These are phyloP conservation scores for Athene cunicularia DNA, from an alignment of 2,113 vertebrate genomes.

Conservation along the genomic window DNA sequence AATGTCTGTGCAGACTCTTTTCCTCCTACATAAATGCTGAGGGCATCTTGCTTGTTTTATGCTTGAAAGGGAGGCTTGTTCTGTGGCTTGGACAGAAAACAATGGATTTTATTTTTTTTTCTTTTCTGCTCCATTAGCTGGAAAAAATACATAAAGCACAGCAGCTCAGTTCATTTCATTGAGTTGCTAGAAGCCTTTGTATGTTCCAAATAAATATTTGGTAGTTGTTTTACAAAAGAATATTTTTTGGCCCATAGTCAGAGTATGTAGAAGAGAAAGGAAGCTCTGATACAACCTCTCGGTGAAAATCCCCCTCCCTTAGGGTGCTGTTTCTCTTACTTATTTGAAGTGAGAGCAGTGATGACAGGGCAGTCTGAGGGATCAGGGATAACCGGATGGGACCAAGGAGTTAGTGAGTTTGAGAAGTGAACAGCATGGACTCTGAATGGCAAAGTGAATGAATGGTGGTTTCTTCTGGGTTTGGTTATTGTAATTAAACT, in stretches of 20 bases:
- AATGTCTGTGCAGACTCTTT: constrained; percentile 26
- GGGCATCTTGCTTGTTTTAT: constrained; percentile 61
- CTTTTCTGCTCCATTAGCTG: constrained; percentile 36
- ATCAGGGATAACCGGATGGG: not conserved
- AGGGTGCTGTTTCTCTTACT: not conserved
- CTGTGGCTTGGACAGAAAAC: constrained; percentile 63
- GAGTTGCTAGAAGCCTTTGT: constrained; percentile 52
- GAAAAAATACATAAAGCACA: constrained; percentile 30
- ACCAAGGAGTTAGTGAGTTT: not conserved
- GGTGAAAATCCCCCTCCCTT: not conserved
- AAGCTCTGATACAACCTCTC: not conserved
- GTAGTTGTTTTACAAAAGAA: not conserved
- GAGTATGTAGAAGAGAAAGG: not conserved
- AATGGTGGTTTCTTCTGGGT: not conserved
- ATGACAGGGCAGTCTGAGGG: not conserved
- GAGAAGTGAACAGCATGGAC: not conserved
- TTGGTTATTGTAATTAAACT: not conserved
- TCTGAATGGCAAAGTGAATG: not conserved
- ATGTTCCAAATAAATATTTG: constrained; percentile 58
- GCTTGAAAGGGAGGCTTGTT: constrained; percentile 68
- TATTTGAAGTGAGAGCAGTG: not conserved
- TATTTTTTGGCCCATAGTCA: constrained; percentile 1
- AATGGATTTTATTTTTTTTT: constrained; percentile 53
- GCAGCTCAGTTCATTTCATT: constrained; percentile 56
- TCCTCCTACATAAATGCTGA: constrained; percentile 44